Evolutionary conservation across 1,140 invertebrate genomes (phyloP).

Genomic region (Brachionus sp.): DNA sequence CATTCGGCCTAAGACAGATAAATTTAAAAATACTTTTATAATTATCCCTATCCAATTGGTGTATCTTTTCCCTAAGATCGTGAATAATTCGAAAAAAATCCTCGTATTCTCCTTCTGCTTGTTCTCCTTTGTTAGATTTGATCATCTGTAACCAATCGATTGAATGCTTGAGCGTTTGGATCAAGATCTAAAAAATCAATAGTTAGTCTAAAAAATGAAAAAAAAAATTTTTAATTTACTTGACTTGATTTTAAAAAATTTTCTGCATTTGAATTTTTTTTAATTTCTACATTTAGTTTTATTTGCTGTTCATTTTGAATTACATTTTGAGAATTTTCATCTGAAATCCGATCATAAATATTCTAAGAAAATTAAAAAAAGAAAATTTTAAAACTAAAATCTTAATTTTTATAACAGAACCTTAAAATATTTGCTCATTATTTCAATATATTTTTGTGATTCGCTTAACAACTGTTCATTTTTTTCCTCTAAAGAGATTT

Average conservation of each 20-base stretch:
- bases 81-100: conserved; percentile 17
- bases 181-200: not conserved
- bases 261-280: not conserved
- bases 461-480: not conserved
- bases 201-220: not conserved
- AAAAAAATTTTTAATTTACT: not conserved
- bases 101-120: not conserved
- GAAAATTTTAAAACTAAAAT: not conserved
- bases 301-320: not conserved
- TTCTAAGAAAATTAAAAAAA: not conserved
- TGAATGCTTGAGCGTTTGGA: conserved; percentile 18
- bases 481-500: not conserved
- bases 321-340: not conserved
- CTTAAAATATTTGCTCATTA: not conserved
- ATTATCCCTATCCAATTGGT: not conserved
- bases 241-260: conserved; percentile 11
- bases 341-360: not conserved
- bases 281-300: not conserved
- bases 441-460: conserved; percentile 8
- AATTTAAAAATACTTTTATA: not conserved
- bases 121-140: not conserved
- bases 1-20: not conserved
- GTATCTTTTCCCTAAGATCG: not conserved
- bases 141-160: conserved; percentile 7
- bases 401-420: not conserved